Base-by-base conservation (phyloP, 2,113 vertebrate species). In the Odontophorus gujanensis region DNA sequence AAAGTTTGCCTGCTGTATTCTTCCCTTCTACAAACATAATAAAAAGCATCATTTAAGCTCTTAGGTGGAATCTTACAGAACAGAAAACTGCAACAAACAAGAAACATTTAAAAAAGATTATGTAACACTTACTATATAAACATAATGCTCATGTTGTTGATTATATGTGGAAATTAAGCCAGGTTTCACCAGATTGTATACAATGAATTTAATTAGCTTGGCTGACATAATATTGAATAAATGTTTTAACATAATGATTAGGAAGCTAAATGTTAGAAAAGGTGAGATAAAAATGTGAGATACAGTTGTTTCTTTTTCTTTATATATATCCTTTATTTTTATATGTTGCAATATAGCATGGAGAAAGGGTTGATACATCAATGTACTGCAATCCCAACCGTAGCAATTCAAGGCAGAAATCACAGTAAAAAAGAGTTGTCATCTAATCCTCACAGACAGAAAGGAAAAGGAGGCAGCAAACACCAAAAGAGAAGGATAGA, bases 1-100 rank as follows among this genome's bases (percentile, higher is more conserved):
- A 26, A 83, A 80, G n/a, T 85, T 83, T 81, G 81, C 43, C 51
- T 84, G 65, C 51, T 83, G 85, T 93, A 90, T 18, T 93, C 58
- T 18, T 79, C 26, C 11, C 84, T 69, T 53, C 14, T 17, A 36
- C 7, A 92, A 90, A 78, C 47, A 75, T 59, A 87, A 13, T 90
- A 84, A 87, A 73, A 95, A 76, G 6, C 32, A 55, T 6, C 3
- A 18, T 38, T 89, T 71, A 22, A 53, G 57, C 5, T 89, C 68
- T 57, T 78, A 87, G 21, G 66, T 71, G 19, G 21, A 76, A 26
- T 58, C 13, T 6, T 28, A 9, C 24, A 87, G 48, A 91, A 68
- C 15, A 92, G 48, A 69, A 53, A 83, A 88, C 3, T 45, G 38
- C 45, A 80, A 55, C 48, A 80, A 83, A 48, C 47, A 59, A 81